A percentile compares a stretch with the other conserved stretches of the same genome.
Conservation (phyloP, 2,113 vertebrate genomes). For the Bubo blakistoni region DNA sequence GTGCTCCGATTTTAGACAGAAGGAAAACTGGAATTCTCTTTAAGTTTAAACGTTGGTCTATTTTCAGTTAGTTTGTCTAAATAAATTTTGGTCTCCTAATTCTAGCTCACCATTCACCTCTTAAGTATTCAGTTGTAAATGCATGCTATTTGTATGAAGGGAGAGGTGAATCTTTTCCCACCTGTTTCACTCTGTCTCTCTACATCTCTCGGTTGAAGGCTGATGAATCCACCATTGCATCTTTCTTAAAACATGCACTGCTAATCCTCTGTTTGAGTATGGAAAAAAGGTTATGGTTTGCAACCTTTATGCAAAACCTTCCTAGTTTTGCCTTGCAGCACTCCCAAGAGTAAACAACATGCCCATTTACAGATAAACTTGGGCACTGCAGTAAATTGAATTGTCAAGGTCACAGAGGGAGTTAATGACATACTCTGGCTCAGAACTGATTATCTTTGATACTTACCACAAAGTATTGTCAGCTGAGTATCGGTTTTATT, state of each 20-base stretch:
- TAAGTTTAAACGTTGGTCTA: neutral
- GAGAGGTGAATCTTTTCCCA: neutral
- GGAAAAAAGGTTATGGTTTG: neutral
- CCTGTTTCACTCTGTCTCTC: neutral
- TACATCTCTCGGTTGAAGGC: neutral
- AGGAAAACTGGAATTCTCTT: neutral
- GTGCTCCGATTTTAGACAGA: neutral
- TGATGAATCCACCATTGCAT: neutral
- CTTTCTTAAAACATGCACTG: neutral
- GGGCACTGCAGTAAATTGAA: neutral
- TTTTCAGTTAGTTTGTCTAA: neutral
- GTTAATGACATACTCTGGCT: neutral
- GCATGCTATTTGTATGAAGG: neutral
- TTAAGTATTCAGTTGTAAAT: neutral
- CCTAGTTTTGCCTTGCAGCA: neutral
- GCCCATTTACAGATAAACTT: neutral
- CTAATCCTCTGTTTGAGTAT: neutral
- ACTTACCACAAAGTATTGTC: neutral
- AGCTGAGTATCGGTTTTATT: neutral
- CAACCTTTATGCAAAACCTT: neutral
- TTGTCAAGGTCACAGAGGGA: neutral
- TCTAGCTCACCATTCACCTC: neutral
- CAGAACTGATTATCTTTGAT: neutral
- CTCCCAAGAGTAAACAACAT: neutral
- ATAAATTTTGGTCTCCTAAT: neutral